phyloP scores from a whole-genome alignment of 2,113 vertebrate species.

The Parus major region DNA sequence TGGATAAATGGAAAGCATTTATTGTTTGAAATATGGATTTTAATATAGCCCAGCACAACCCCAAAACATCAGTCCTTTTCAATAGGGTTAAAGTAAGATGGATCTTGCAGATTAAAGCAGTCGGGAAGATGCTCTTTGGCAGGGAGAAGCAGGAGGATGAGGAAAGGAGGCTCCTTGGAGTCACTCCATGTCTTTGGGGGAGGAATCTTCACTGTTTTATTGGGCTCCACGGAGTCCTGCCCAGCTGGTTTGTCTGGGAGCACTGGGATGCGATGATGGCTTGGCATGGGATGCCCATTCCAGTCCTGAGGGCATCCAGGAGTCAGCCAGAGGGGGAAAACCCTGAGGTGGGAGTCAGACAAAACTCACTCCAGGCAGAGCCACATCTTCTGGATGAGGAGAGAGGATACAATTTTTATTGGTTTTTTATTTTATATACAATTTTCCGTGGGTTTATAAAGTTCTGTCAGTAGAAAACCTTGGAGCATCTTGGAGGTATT shows the following conservation, averaged over 20 bases:
- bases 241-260: background rate
- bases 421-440: fast-evolving
- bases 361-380: background rate
- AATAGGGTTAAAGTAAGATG: slow-evolving; percentile 41
- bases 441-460: background rate
- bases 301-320: background rate
- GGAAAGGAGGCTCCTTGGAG: slow-evolving; percentile 16
- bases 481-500: background rate
- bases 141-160: background rate
- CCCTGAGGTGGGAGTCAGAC: background rate
- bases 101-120: slow-evolving; percentile 56
- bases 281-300: background rate
- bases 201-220: background rate
- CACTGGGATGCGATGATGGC: background rate
- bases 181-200: background rate
- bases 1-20: slow-evolving; percentile 70
- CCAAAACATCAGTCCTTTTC: slow-evolving; percentile 61
- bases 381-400: background rate
- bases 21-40: slow-evolving; percentile 71
- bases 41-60: slow-evolving; percentile 64
- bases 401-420: background rate
- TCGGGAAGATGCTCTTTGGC: slow-evolving; percentile 29
- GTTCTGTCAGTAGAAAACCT: background rate
- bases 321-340: background rate
- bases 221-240: background rate